Base-by-base conservation (phyloP, 2,797 vertebrate genomes). In the Miichthys miiuy region DNA sequence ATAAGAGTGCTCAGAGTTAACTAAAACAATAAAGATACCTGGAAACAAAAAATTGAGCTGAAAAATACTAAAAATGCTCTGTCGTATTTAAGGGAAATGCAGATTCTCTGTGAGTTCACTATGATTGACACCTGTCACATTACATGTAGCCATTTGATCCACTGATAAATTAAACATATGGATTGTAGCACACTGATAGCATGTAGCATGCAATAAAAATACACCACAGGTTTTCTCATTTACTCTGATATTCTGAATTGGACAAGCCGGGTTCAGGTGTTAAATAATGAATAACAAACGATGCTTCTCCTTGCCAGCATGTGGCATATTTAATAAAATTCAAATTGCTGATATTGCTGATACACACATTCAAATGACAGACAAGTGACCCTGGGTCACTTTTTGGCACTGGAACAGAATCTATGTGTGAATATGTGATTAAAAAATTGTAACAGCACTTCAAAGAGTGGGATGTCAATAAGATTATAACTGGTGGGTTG, bases 271-370 rank as follows among this genome's bases (percentile, higher is more conserved):
- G 41, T 68, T 80, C 68, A 71, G 84, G 66, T 84, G 76, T 88
- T 87, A 72, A 88, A 89, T 79, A 81, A 90, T 85, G 44, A 64
- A 83, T 79, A 68, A 68, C 65, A 64, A 69, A 71, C 60, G 71
- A 23, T 46, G 20, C 52, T 34, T 77, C 38, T 75, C 41, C 54
- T 50, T 66, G 67, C 75, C 72, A 81, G 51, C 25, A 65, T 58
- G 69, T 71, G 56, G 50, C 75, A 88, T 23, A 56, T 51, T 84
- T 70, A 81, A 84, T 85, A 75, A 84, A 73, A 61, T 41, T 66
- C 46, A 56, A 21, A 85, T 17, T 64, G 23, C 63, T 21, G 52
- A 81, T 44, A 71, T 54, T 60, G 56, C 21, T 7, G 42, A 77
- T 14, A 70, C 52, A 41, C 38, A 38, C 73, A 10, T 52, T 70